These are phyloP conservation scores for Bellardia bayeri DNA, from an alignment of 2,888 invertebrate genomes.

Conservation along the genomic window DNA sequence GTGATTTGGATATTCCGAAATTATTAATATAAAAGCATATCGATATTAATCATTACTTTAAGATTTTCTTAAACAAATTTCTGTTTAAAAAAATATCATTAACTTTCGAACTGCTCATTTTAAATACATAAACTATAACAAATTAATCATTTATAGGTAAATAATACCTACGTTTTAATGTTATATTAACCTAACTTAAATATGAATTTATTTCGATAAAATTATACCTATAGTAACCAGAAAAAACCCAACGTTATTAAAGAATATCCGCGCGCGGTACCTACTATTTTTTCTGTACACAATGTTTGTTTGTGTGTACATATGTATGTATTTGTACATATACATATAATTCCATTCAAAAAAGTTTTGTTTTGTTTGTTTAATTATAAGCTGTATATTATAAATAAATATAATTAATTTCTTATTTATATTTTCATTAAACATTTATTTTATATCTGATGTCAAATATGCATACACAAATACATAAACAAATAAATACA, in stretches of 20 bases:
- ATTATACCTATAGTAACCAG: not conserved
- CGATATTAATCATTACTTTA: no score
- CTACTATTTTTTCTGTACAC: not conserved
- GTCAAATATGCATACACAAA: conserved; percentile 48
- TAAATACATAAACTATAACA: no score
- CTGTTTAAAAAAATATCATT: no score
- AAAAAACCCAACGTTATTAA: not conserved
- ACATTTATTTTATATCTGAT: conserved; percentile 68
- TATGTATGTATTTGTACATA: not conserved
- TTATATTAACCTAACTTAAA: not conserved
- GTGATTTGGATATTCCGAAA: no score
- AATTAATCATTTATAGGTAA: no score
- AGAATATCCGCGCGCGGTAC: not conserved
- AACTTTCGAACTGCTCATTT: no score
- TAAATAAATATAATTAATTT: conserved; percentile 71
- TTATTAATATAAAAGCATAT: no score
- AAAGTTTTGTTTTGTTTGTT: conserved; percentile 40
- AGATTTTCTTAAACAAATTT: no score
- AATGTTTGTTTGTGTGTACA: not conserved
- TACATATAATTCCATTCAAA: conserved; percentile 50
- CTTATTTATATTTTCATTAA: conserved; percentile 71
- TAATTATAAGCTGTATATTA: conserved; percentile 71
- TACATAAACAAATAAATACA: conserved; percentile 3
- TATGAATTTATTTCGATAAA: not conserved
- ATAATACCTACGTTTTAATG: no score